Evolutionary conservation across 1,140 invertebrate genomes (phyloP).

Genomic region (Propsilocerus akamusi): DNA sequence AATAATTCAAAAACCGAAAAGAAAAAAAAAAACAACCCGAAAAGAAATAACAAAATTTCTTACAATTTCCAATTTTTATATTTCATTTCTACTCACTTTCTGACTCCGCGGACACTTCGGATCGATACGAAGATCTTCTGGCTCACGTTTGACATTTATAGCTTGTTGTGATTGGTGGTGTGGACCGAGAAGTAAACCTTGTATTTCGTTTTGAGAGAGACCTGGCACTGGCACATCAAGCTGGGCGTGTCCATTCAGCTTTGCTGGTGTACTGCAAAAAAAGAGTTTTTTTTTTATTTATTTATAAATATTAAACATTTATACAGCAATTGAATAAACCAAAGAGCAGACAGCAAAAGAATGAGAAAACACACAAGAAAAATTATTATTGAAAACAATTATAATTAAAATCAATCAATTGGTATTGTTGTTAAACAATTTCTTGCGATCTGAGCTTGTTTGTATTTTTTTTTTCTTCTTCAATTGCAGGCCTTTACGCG

Average conservation of each 20-base stretch:
- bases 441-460: too few species aligned
- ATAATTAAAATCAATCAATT: background rate
- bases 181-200: slow-evolving; percentile 24
- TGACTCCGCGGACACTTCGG: slow-evolving; percentile 17
- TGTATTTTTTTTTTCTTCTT: too few species aligned
- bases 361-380: too few species aligned
- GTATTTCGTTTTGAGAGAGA: slow-evolving; percentile 26
- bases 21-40: too few species aligned
- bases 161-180: slow-evolving; percentile 24
- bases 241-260: slow-evolving; percentile 25
- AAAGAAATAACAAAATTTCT: too few species aligned
- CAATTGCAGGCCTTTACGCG: too few species aligned
- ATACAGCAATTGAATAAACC: background rate
- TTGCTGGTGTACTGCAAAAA: slow-evolving; percentile 12
- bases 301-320: too few species aligned
- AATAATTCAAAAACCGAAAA: too few species aligned
- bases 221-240: slow-evolving; percentile 23
- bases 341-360: background rate
- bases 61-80: too few species aligned
- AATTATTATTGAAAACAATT: background rate
- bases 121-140: slow-evolving; percentile 24
- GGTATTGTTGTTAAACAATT: background rate
- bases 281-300: too few species aligned
- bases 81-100: slow-evolving; percentile 17
- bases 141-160: slow-evolving; percentile 24